Evolutionary conservation across 2,113 vertebrate species (phyloP), one percentile per base, ranked within the genome.

Genomic region (Neotragus moschatus): DNA sequence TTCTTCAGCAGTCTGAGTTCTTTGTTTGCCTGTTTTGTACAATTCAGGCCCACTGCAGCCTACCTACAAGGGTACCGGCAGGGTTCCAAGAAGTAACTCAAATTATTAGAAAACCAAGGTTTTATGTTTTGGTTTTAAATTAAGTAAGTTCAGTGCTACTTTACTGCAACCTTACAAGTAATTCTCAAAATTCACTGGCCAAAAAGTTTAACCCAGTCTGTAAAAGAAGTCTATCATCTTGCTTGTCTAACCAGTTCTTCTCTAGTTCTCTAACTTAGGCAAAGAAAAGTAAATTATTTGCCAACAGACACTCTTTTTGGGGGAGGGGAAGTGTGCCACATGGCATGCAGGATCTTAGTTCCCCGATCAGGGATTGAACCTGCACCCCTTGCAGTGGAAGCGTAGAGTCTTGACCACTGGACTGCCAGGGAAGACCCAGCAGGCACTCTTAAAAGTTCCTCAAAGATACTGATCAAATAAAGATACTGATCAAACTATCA

Each of bases 261-360:
- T 79, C 55, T 3, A 75, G 33, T 51, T 85, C 16, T 88, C n/a
- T 93, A 84, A 45, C 63, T 93, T 23, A 61, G 45, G 70, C 25
- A 84, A 88, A 93, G 63, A 47, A 96, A 88, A 96, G 82, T 26
- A 97, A 89, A 66, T 60, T 75, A 77, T 49, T 60, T 96, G 43
- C 56, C 36, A 96, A 56, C 2, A 88, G 75, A 23, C 33, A 45
- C 36, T 36, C 73, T 94, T 61, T 75, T 75, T 3, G 0, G 39
- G 70, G 70, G 70, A 43, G 23, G 70, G 6, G 70, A 43, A 43
- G 23, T 43, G 70, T 43, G 70, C 23, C 23, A 43, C 70, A 26
- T 75, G 23, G 39, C 70, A 43, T 26, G 23, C 21, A 43, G 39
- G 70, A 75, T 43, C 36, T 73, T 73, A 73, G 70, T 73, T 75